Percentiles rank a stretch among this genome's conserved stretches.
Conservation (phyloP, 2,888 invertebrate genomes). For the Chelonus formosanus region DNA sequence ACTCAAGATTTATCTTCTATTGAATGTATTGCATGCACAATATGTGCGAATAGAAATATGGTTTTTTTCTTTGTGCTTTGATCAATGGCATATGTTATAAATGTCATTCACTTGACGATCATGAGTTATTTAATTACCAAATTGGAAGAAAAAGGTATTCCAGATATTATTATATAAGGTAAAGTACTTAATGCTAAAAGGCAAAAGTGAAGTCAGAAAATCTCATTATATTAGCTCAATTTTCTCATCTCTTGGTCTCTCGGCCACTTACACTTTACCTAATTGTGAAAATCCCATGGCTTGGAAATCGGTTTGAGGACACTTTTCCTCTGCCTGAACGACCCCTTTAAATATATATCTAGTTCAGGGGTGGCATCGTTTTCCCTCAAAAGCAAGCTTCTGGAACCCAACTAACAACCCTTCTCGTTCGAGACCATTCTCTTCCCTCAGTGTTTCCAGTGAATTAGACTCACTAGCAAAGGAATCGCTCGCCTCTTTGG, state of each 20-base stretch:
- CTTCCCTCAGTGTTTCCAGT: slow-evolving; percentile 10
- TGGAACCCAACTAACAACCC: slow-evolving; percentile 29
- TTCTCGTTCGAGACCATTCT: slow-evolving; percentile 13
- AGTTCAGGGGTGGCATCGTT: slow-evolving; percentile 6
- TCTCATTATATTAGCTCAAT: slow-evolving; percentile 40
- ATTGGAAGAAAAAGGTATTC: no score
- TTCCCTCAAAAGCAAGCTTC: slow-evolving; percentile 33
- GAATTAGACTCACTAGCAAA: slow-evolving; percentile 33
- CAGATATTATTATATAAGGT: no score
- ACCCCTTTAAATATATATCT: slow-evolving; percentile 15
- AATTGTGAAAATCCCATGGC: slow-evolving; percentile 57
- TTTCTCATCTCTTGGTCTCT: slow-evolving; percentile 30
- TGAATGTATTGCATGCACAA: not conserved
- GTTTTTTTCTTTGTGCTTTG: not conserved
- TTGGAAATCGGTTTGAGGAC: slow-evolving; percentile 11
- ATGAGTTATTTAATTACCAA: no score
- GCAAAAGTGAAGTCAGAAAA: slow-evolving; percentile 14
- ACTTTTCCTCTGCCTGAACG: slow-evolving; percentile 10
- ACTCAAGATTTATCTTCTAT: slow-evolving; percentile 38
- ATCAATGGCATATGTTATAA: not conserved
- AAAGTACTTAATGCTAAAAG: not conserved
- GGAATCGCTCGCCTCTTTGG: slow-evolving; percentile 25
- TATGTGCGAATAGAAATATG: not conserved
- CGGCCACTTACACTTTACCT: slow-evolving; percentile 54
- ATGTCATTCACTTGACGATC: not conserved